Conservation (phyloP, 2,888 invertebrate species). For the Xanthia togata region DNA sequence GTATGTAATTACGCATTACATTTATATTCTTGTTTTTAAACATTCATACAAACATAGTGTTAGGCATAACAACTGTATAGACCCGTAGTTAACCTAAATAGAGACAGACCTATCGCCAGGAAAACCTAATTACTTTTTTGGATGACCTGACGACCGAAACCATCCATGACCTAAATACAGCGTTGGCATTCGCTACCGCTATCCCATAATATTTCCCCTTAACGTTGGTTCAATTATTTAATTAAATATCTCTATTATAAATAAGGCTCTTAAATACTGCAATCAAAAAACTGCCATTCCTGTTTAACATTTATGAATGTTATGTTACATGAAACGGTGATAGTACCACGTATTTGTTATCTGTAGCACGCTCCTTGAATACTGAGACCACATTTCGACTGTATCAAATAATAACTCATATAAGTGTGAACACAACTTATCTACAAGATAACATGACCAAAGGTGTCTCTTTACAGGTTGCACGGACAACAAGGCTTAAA, state of each 20-base stretch:
- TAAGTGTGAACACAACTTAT: slow-evolving; percentile 70
- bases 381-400: slow-evolving; percentile 37
- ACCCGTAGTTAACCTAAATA: not conserved
- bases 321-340: slow-evolving; percentile 28
- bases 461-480: slow-evolving; percentile 82
- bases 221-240: slow-evolving; percentile 37
- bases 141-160: slow-evolving; percentile 17
- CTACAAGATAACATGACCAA: slow-evolving; percentile 74
- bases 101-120: not conserved
- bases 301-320: slow-evolving; percentile 40
- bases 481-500: slow-evolving; percentile 76
- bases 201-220: slow-evolving; percentile 20
- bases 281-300: slow-evolving; percentile 35
- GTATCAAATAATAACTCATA: slow-evolving; percentile 62
- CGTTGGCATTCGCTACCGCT: slow-evolving; percentile 24
- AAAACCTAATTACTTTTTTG: slow-evolving; percentile 40
- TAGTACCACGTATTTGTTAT: slow-evolving; percentile 53
- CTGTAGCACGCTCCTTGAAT: slow-evolving; percentile 58
- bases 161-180: slow-evolving; percentile 44
- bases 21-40: not conserved
- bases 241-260: slow-evolving; percentile 50
- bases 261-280: slow-evolving; percentile 33
- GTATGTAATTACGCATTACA: not conserved
- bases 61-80: not conserved
- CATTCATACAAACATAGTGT: too few relatives aligned